Evolutionary conservation across 1,140 invertebrate species (phyloP), one percentile per base, ranked within the genome.

Genomic region (Leptinotarsa defecta): DNA sequence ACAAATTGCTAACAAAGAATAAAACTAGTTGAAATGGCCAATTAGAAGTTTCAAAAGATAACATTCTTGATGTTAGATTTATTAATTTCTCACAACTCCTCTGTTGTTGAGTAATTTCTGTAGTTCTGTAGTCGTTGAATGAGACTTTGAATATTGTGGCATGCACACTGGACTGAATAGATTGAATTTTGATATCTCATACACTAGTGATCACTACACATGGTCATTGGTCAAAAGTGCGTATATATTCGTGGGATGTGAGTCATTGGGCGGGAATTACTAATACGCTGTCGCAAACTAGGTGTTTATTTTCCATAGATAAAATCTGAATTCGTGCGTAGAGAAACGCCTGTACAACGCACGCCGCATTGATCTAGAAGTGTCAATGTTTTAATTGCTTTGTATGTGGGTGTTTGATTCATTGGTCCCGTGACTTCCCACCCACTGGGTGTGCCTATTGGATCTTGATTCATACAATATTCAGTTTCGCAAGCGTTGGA

Each of bases 391-490:
- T 57, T 57, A 57, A 57, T 57, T 57, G 52, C 52, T 57, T 19
- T 19, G 17, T n/a, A 43, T 68, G 65, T 68, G 65, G 65, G 65
- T 68, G 65, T 68, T 27, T 68, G 65, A 68, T 68, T 68, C 65
- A 68, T 68, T 24, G 43, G 65, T 34, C 65, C 65, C 65, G 43
- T 15, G 24, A 68, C 65, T 43, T 68, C 65, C 65, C 65, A 68
- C 65, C 22, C 43, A 68, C 43, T 68, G 65, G 65, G 65, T 68
- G 65, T 27, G 65, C 65, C 65, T 6, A 34, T 68, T 22, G 27
- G 65, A 68, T 68, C 65, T 68, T 27, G 19, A 68, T 27, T 22
- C 43, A 27, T 27, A 27, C 17, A 34, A 43, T 43, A 68, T 68
- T 68, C 8, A 17, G 43, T 68, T 68, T 68, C 43, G 65, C 65